Percentiles rank a stretch among this genome's conserved stretches.
Evolutionary conservation across 2,888 invertebrate species (phyloP).

Genomic region (Orthosia cruda): DNA sequence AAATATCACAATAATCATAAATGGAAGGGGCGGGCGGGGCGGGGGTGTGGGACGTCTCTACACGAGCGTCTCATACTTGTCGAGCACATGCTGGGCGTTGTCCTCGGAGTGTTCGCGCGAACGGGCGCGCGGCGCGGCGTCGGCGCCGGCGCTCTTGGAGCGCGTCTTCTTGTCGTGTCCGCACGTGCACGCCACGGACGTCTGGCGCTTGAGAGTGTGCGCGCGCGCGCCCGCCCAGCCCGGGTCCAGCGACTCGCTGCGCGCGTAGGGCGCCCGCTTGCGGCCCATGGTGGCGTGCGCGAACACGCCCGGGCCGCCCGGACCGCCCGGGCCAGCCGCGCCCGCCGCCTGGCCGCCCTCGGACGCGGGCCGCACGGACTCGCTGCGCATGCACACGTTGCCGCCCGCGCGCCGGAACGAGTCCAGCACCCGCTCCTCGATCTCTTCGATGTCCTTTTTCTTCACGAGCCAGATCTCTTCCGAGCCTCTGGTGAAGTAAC

Average conservation of each 20-base stretch:
- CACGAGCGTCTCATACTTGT: slow-evolving; percentile 90
- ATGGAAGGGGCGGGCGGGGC: slow-evolving; percentile 34
- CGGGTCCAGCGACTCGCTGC: slow-evolving; percentile 88
- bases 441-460: slow-evolving; percentile 90
- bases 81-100: slow-evolving; percentile 86
- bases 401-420: slow-evolving; percentile 87
- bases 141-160: slow-evolving; percentile 79
- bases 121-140: slow-evolving; percentile 77
- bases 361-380: slow-evolving; percentile 74
- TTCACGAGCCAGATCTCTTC: slow-evolving; percentile 91
- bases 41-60: slow-evolving; percentile 68
- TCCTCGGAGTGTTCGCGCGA: slow-evolving; percentile 87
- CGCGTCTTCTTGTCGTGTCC: slow-evolving; percentile 88
- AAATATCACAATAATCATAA: slow-evolving; percentile 71
- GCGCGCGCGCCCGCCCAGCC: slow-evolving; percentile 83
- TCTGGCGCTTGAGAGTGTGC: slow-evolving; percentile 86
- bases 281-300: slow-evolving; percentile 84
- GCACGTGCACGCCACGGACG: slow-evolving; percentile 89
- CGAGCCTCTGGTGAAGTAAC: slow-evolving; percentile 88
- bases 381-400: slow-evolving; percentile 75
- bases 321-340: slow-evolving; percentile 67
- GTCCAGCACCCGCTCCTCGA: slow-evolving; percentile 88
- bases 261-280: slow-evolving; percentile 80
- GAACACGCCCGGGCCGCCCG: slow-evolving; percentile 70
- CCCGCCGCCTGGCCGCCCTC: slow-evolving; percentile 79